Evolutionary conservation across 2,113 vertebrate species (phyloP).

Genomic region (Bufo gargarizans): DNA sequence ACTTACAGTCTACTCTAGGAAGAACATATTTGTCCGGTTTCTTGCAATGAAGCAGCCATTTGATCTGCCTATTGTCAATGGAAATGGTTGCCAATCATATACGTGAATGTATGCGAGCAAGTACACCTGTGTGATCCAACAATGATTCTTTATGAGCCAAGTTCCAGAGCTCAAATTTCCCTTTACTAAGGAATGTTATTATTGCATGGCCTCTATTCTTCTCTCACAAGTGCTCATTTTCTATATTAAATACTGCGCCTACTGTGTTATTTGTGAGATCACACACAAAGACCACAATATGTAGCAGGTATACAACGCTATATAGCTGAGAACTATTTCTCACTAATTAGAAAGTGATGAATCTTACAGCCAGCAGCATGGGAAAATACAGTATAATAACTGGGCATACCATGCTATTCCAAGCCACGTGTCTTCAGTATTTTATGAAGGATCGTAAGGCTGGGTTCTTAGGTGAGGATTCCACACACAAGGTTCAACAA

Average conservation of each 20-base stretch:
- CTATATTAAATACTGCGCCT: slow-evolving; percentile 9
- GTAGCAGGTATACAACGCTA: not conserved
- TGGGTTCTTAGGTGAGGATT: no score
- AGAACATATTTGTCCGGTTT: not conserved
- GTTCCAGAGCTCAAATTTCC: slow-evolving; percentile 10
- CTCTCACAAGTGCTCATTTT: not conserved
- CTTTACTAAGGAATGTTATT: slow-evolving; percentile 44
- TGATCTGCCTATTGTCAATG: not conserved
- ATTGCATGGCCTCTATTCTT: slow-evolving; percentile 24
- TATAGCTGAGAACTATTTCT: not conserved
- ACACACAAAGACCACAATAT: not conserved
- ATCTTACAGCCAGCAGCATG: no score
- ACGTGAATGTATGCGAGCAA: not conserved
- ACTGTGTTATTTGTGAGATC: slow-evolving; percentile 15
- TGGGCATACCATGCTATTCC: no score
- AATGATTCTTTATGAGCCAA: slow-evolving; percentile 28
- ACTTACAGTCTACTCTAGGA: not conserved
- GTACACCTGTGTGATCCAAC: slow-evolving; percentile 35
- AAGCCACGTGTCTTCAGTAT: no score
- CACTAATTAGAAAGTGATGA: slow-evolving; percentile 8
- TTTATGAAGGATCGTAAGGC: no score
- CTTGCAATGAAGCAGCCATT: not conserved
- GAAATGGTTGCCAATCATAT: not conserved
- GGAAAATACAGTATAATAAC: no score
- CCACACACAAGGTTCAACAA: no score